These are phyloP conservation scores for Ceriagrion tenellum DNA, from an alignment of 2,888 invertebrate genomes.

Conservation along the genomic window DNA sequence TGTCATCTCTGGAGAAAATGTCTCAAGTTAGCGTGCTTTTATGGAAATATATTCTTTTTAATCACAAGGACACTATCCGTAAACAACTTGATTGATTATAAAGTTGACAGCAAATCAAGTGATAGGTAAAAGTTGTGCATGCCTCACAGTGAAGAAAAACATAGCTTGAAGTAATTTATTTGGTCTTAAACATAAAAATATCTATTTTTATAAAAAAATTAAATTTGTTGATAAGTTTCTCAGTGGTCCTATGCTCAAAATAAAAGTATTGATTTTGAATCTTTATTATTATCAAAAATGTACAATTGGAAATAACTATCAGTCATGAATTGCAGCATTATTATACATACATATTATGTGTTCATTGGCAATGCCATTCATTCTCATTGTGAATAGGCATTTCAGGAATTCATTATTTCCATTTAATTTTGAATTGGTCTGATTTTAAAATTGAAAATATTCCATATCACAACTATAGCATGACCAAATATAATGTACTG, in stretches of 20 bases:
- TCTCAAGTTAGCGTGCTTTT: background rate
- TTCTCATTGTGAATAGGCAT: background rate
- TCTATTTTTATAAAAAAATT: constrained; percentile 54
- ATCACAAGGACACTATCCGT: background rate
- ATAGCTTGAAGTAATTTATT: constrained; percentile 40
- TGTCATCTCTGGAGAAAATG: background rate
- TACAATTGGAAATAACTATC: constrained; percentile 6
- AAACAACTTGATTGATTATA: background rate
- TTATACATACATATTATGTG: background rate
- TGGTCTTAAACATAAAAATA: constrained; percentile 9
- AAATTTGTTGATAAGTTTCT: constrained; percentile 34
- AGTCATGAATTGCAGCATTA: background rate
- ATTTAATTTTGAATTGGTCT: background rate
- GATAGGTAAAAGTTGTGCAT: background rate
- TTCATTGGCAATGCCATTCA: background rate
- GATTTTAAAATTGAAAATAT: background rate
- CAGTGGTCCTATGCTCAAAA: background rate
- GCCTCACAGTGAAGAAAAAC: constrained; percentile 35
- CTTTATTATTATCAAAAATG: constrained; percentile 1
- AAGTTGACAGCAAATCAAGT: background rate
- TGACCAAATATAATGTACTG: background rate
- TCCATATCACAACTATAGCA: background rate
- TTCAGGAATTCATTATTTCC: background rate
- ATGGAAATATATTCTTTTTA: background rate
- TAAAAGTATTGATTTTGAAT: constrained; percentile 15